A percentile compares a stretch with the other conserved stretches of the same genome.
phyloP scores from a whole-genome alignment of 2,888 invertebrate species.

The Caenorhabditis sp. region DNA sequence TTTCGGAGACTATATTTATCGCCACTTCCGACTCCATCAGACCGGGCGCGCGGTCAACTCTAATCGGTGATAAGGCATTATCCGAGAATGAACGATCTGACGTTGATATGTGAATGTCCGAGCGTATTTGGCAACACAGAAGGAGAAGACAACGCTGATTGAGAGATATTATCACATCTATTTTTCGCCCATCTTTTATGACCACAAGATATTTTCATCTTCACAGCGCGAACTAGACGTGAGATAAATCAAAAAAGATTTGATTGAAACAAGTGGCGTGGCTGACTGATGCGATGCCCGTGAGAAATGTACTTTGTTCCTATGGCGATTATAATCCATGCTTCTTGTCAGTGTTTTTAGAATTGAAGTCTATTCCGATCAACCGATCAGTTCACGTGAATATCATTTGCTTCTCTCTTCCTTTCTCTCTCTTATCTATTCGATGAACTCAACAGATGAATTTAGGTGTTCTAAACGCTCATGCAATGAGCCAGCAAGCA shows the following conservation, averaged over 20 bases:
- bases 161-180: background rate
- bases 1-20: too few relatives aligned
- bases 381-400: background rate
- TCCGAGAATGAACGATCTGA: background rate
- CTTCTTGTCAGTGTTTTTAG: too few relatives aligned
- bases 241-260: too few relatives aligned
- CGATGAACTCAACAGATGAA: background rate
- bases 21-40: too few relatives aligned
- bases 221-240: too few relatives aligned
- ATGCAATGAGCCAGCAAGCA: background rate
- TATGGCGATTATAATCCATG: too few relatives aligned
- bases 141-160: background rate
- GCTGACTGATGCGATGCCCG: too few relatives aligned
- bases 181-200: background rate
- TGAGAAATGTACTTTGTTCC: too few relatives aligned
- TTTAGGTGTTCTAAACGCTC: background rate
- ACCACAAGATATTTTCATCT: too few relatives aligned
- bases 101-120: background rate
- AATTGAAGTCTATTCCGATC: background rate
- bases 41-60: slow-evolving; percentile 1
- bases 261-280: too few relatives aligned
- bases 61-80: background rate
- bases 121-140: background rate
- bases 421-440: background rate
- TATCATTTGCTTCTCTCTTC: background rate